Evolutionary conservation across 2,113 vertebrate species (phyloP).

Genomic region (Raja brachyura): DNA sequence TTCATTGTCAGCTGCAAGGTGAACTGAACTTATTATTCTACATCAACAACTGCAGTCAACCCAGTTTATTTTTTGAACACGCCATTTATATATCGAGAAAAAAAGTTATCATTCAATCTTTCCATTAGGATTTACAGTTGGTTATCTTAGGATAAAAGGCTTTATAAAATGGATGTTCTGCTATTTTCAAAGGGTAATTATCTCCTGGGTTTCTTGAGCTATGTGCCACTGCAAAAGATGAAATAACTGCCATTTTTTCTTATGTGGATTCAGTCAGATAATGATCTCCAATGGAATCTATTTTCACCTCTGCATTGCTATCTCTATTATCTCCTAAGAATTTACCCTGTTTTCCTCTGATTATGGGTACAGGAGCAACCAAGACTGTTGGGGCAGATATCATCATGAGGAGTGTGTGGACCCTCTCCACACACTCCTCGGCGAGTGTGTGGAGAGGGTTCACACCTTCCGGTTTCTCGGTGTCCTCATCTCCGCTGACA

Average conservation of each 20-base stretch:
- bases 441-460: no score
- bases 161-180: background rate
- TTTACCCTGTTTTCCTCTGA: background rate
- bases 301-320: background rate
- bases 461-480: no score
- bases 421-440: no score
- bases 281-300: background rate
- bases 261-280: background rate
- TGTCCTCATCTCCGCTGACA: no score
- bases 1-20: background rate
- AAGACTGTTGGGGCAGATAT: no score
- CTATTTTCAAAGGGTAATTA: background rate
- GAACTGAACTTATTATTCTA: background rate
- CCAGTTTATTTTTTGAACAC: background rate
- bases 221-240: background rate
- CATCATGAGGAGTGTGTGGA: no score
- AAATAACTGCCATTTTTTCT: background rate
- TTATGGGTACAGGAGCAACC: no score
- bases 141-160: background rate
- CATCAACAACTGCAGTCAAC: background rate
- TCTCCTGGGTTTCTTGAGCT: background rate
- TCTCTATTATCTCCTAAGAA: background rate
- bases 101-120: background rate
- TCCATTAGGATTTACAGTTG: background rate
- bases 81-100: background rate